Evolutionary conservation across 1,140 invertebrate species (phyloP).

Genomic region (Anoplolepis gracilipes): DNA sequence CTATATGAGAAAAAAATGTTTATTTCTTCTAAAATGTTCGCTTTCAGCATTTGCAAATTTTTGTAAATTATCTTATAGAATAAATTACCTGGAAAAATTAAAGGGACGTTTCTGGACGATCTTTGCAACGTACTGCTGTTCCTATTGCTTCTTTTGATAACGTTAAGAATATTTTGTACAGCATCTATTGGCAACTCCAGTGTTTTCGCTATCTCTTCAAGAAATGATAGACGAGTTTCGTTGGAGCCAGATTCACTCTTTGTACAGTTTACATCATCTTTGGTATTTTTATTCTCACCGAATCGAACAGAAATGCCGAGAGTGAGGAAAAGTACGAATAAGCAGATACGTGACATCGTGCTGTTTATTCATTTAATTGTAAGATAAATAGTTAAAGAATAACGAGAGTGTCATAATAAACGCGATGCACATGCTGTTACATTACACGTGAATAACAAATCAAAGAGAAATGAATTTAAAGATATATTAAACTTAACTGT

Average conservation of each 20-base stretch:
- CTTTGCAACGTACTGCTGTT: too few relatives aligned
- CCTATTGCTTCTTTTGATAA: too few relatives aligned
- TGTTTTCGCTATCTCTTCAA: too few relatives aligned
- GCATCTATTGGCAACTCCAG: too few relatives aligned
- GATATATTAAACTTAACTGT: too few relatives aligned
- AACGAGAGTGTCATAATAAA: neutral
- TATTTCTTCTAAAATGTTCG: neutral
- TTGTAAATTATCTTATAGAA: neutral
- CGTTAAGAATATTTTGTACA: too few relatives aligned
- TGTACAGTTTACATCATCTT: too few relatives aligned
- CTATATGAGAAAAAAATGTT: neutral
- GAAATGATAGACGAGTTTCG: neutral
- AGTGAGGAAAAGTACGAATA: neutral
- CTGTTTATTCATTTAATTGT: neutral
- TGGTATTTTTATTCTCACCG: neutral
- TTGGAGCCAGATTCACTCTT: neutral
- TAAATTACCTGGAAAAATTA: constrained; percentile 19
- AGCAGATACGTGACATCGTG: neutral
- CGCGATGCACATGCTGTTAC: too few relatives aligned
- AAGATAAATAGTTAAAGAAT: too few relatives aligned
- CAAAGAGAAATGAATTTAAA: neutral
- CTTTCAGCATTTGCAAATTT: neutral
- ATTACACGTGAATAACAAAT: neutral
- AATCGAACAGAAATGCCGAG: constrained; percentile 10
- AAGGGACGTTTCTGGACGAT: too few relatives aligned